phyloP scores from a whole-genome alignment of 2,113 vertebrate species.

The Prunella himalayana region DNA sequence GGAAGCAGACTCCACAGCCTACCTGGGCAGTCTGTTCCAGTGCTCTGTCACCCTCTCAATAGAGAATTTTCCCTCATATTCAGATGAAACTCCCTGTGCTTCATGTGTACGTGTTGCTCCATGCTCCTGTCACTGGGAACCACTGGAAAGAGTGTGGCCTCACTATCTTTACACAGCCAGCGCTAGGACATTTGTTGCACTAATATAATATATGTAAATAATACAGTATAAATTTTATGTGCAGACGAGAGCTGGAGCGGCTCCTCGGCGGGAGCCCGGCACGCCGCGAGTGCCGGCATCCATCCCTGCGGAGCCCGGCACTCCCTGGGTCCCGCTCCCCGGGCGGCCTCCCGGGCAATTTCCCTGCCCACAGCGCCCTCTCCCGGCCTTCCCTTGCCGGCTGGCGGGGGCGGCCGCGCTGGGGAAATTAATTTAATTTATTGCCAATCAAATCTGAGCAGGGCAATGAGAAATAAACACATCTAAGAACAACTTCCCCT shows the following conservation, averaged over 20 bases:
- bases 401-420: background rate
- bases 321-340: background rate
- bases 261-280: too few species aligned
- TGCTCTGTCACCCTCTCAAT: rapidly evolving
- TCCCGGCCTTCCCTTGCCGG: background rate
- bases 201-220: background rate
- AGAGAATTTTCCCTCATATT: background rate
- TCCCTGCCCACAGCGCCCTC: background rate
- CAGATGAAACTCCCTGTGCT: background rate
- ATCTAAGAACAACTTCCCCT: background rate
- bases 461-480: background rate
- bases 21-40: background rate
- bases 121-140: background rate
- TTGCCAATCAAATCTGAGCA: background rate
- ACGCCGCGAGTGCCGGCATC: background rate
- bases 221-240: background rate
- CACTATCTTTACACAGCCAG: background rate
- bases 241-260: background rate
- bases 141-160: background rate
- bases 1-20: background rate
- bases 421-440: background rate
- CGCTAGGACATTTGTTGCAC: background rate
- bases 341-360: background rate
- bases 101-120: background rate
- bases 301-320: background rate